Base-by-base conservation (phyloP, 2,888 invertebrate species). In the Hymenopus coronatus region DNA sequence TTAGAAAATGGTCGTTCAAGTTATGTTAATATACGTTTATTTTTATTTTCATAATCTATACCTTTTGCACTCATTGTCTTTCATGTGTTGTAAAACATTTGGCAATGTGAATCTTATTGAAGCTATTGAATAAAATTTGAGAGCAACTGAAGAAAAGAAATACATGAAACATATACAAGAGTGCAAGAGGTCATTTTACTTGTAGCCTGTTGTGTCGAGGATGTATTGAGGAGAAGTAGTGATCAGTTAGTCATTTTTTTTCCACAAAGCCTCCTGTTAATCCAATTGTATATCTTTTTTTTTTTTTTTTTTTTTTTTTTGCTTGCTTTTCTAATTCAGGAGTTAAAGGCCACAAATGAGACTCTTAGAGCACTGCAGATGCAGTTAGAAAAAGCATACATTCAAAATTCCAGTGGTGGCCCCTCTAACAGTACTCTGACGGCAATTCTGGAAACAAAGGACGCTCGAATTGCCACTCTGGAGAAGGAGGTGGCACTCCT, bases 281-380 rank as follows among this genome's bases (percentile, higher is more conserved):
- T 90, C 83, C 87, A 88, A 20, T 90, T 89, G 46, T 88, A 88
- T 88, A 46, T 90, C 88, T 89, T 89, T 33, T 88, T 89, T 33
- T 88, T 89, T 89, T 85, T 83, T 84, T 89, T 88, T 84, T 54
- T 83, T 88, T 88, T 46, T 84, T 84, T 84, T 83, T 33, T 88
- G 40, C 88, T 86, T 85, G 85, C 88, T 85, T 85, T 88, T 87
- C 82, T 83, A 87, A 90, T 93, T 94, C 96, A 97, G 97, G 97
- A 97, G 95, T 95, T 96, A 95, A 96, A 96, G 95, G 96, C 96
- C 93, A 96, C 96, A 95, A 96, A 96, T 95, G 96, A 97, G 95
- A 96, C 96, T 93, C 95, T 97, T 95, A 96, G 96, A 95, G 95
- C 96, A 94, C 96, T 97, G 94, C 96, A 97, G 95, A 94, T 94